phyloP scores from a whole-genome alignment of 2,888 invertebrate species.

The Pseudeuparius sepicola region DNA sequence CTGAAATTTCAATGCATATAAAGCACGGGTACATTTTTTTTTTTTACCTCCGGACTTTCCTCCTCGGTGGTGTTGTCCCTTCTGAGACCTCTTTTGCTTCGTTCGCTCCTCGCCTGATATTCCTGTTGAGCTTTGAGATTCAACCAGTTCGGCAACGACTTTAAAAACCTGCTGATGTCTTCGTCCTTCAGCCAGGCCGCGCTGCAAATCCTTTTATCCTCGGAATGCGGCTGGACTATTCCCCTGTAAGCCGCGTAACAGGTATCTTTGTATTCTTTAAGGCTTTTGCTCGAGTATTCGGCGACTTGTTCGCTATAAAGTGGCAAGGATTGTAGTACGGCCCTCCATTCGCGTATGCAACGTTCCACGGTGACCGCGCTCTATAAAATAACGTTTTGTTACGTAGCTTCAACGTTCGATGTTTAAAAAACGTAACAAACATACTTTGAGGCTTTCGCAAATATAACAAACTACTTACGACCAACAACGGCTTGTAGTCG shows the following conservation, averaged over 20 bases:
- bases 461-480: too few relatives aligned
- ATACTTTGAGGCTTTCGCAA: too few relatives aligned
- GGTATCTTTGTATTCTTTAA: slow-evolving; percentile 64
- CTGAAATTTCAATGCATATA: too few relatives aligned
- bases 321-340: slow-evolving; percentile 60
- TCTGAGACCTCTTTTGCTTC: slow-evolving; percentile 30
- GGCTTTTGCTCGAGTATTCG: slow-evolving; percentile 57
- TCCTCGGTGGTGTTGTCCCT: slow-evolving; percentile 51
- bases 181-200: slow-evolving; percentile 90
- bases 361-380: slow-evolving; percentile 64
- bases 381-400: slow-evolving; percentile 41
- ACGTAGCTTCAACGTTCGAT: too few relatives aligned
- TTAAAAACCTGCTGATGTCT: slow-evolving; percentile 86
- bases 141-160: slow-evolving; percentile 74
- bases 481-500: slow-evolving; percentile 54
- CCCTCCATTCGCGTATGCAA: slow-evolving; percentile 54
- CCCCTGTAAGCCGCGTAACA: slow-evolving; percentile 65
- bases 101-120: slow-evolving; percentile 36
- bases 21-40: too few relatives aligned
- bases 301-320: slow-evolving; percentile 66
- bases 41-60: slow-evolving; percentile 69
- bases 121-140: slow-evolving; percentile 49
- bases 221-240: slow-evolving; percentile 67
- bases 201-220: slow-evolving; percentile 69
- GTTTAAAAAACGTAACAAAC: too few relatives aligned